Conservation (phyloP, 2,888 invertebrate species). For the Phytoseiulus persimilis region DNA sequence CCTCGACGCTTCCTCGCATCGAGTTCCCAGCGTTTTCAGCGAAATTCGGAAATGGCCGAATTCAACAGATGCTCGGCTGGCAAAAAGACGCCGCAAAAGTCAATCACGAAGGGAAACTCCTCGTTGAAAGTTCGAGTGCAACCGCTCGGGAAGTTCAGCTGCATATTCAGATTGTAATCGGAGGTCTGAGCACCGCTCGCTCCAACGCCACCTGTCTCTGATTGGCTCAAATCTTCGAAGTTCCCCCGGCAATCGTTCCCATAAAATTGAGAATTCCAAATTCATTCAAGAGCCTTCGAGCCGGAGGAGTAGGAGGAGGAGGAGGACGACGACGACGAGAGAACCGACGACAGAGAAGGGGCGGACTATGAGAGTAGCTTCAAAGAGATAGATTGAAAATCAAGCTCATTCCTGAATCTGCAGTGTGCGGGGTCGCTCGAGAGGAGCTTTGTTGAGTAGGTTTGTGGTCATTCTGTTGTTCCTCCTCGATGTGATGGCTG, state of each 20-base stretch:
- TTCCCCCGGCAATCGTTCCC: not conserved
- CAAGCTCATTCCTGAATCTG: not conserved
- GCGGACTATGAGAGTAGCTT: not conserved
- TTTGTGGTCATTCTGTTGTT: constrained; percentile 5
- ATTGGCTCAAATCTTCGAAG: not conserved
- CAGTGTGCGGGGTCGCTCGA: not conserved
- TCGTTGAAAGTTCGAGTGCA: no score
- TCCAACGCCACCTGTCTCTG: not conserved
- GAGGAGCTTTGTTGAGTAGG: not conserved
- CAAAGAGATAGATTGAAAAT: not conserved
- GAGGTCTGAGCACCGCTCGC: not conserved
- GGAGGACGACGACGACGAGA: not conserved
- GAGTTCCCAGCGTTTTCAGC: no score
- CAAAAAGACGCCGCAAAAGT: no score
- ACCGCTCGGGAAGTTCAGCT: no score
- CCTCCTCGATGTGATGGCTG: not conserved
- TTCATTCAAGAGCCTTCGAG: not conserved
- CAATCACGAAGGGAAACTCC: no score
- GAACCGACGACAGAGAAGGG: constrained; percentile 5
- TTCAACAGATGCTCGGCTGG: no score
- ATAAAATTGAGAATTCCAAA: not conserved
- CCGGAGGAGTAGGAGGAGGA: not conserved
- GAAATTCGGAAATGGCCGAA: no score
- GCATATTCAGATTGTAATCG: not conserved
- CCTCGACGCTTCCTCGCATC: no score